These are phyloP conservation scores for Seriola aureovittata DNA, from an alignment of 2,113 vertebrate species.

Conservation along the genomic window DNA sequence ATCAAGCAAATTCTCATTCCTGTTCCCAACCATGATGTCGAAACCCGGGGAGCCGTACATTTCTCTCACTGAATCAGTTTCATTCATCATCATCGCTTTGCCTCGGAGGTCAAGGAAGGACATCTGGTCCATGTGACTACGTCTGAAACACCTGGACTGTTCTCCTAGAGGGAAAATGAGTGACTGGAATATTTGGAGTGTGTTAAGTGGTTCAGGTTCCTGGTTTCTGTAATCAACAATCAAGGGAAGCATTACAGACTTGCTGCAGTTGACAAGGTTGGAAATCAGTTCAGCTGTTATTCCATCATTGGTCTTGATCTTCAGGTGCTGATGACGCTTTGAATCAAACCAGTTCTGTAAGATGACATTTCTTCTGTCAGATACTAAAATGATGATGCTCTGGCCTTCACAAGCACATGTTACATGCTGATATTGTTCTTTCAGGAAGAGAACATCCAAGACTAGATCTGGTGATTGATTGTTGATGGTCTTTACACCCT, in stretches of 20 bases:
- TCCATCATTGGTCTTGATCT: slow-evolving; percentile 68
- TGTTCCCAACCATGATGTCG: slow-evolving; percentile 62
- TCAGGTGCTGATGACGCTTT: slow-evolving; percentile 64
- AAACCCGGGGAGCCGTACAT: slow-evolving; percentile 64
- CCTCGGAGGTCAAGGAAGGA: neutral
- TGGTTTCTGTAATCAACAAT: slow-evolving; percentile 53
- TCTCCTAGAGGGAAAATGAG: too few relatives aligned
- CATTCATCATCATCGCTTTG: slow-evolving; percentile 35
- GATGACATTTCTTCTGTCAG: neutral
- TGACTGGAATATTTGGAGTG: too few relatives aligned
- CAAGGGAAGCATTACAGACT: slow-evolving; percentile 29
- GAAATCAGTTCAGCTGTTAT: slow-evolving; percentile 49
- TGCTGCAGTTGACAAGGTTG: slow-evolving; percentile 13
- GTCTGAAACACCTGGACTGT: neutral
- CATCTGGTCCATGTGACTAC: neutral
- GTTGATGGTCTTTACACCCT: slow-evolving; percentile 65
- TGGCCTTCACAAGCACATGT: slow-evolving; percentile 23
- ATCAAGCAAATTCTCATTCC: slow-evolving; percentile 59
- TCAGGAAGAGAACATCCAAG: slow-evolving; percentile 60
- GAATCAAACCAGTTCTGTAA: slow-evolving; percentile 64
- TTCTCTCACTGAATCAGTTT: slow-evolving; percentile 43
- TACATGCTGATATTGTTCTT: slow-evolving; percentile 37
- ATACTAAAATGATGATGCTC: neutral
- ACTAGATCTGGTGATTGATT: slow-evolving; percentile 64
- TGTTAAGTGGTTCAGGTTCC: slow-evolving; percentile 21